Percentiles rank a stretch among this genome's conserved stretches.
Conservation (phyloP, 2,113 vertebrate genomes). For the Ranitomeya imitator region DNA sequence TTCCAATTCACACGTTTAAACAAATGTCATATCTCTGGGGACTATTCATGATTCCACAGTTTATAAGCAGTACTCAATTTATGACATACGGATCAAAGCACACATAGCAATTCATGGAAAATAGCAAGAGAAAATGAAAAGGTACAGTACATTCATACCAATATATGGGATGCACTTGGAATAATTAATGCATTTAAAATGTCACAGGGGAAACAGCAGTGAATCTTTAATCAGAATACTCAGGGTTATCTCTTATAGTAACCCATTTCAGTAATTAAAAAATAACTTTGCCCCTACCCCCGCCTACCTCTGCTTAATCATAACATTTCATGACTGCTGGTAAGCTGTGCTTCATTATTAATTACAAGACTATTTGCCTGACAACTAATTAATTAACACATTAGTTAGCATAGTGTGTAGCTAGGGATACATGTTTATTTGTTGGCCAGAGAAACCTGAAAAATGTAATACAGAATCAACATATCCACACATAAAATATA, state of each 20-base stretch:
- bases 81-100: constrained; percentile 33
- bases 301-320: constrained; percentile 18
- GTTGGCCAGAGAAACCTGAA: background rate
- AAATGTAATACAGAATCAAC: background rate
- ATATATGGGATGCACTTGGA: constrained; percentile 18
- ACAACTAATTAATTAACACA: constrained; percentile 48
- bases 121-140: constrained; percentile 27
- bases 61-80: constrained; percentile 30
- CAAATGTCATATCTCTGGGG: constrained; percentile 36
- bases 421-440: constrained; percentile 18
- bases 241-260: constrained; percentile 36
- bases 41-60: constrained; percentile 16
- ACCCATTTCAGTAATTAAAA: constrained; percentile 44
- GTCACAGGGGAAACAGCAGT: constrained; percentile 19
- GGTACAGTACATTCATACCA: constrained; percentile 27
- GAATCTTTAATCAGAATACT: constrained; percentile 45
- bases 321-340: constrained; percentile 44
- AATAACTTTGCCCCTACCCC: background rate
- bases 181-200: constrained; percentile 39
- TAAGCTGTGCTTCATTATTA: constrained; percentile 45
- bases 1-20: constrained; percentile 57
- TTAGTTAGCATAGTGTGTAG: constrained; percentile 43
- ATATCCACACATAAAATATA: background rate
- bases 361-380: constrained; percentile 45
- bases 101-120: constrained; percentile 29